Percentiles rank a stretch among this genome's conserved stretches.
phyloP scores from a whole-genome alignment of 2,888 invertebrate species.

The Eupithecia centaureata region DNA sequence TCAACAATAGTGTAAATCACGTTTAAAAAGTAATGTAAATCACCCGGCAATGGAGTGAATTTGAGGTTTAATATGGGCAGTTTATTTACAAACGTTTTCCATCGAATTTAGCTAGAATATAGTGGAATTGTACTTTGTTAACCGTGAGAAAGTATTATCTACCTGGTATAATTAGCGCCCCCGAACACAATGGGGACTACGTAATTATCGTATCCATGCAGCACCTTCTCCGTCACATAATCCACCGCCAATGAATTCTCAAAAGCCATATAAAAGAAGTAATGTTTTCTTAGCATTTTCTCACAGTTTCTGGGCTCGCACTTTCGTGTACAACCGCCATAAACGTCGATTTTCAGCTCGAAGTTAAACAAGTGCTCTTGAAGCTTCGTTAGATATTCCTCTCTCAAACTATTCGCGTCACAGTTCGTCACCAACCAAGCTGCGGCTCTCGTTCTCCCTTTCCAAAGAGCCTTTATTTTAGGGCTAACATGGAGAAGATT shows the following conservation, averaged over 20 bases:
- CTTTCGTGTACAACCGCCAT: conserved; percentile 52
- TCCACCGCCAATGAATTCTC: conserved; percentile 65
- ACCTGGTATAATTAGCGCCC: conserved; percentile 84
- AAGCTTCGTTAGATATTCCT: conserved; percentile 56
- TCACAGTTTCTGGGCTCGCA: conserved; percentile 52
- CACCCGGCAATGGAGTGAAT: no score
- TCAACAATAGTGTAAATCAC: no score
- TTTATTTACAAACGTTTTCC: no score
- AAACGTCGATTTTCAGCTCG: conserved; percentile 59
- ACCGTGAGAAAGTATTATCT: conserved; percentile 41
- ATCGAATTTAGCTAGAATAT: no score
- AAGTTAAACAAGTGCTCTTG: conserved; percentile 61
- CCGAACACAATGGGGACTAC: conserved; percentile 88
- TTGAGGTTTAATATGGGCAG: no score
- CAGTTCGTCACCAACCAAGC: conserved; percentile 65
- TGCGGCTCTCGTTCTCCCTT: conserved; percentile 57
- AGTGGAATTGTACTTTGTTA: not conserved
- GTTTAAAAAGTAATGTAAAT: no score
- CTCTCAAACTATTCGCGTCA: conserved; percentile 49
- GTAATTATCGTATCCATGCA: conserved; percentile 80
- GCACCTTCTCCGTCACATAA: conserved; percentile 67
- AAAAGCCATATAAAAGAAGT: conserved; percentile 68
- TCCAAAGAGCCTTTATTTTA: conserved; percentile 49
- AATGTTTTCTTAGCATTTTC: conserved; percentile 55
- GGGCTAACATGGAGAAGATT: conserved; percentile 34